Base-by-base conservation (phyloP, 2,888 invertebrate genomes). In the Endomychus coccineus region DNA sequence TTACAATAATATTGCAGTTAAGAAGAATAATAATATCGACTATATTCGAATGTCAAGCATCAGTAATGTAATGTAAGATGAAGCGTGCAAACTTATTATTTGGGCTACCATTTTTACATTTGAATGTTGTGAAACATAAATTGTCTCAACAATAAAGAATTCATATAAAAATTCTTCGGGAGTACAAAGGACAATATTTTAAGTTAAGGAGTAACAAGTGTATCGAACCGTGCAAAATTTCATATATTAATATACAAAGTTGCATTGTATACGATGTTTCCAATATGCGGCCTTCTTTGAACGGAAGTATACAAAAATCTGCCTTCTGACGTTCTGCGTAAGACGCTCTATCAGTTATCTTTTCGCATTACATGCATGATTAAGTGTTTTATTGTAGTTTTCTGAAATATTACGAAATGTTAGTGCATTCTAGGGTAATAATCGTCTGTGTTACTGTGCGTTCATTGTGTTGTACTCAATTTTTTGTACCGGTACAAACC, bases 181-280 rank as follows among this genome's bases (percentile, higher is more conserved):
- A 31, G 36, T 31, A 38, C 38, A 38, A 34, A 56, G 54, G 58
- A 59, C 59, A 59, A 59, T 58, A 59, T 59, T 58, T 58, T 55
- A 55, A 55, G 51, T 50, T 54, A 30, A 42, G 47, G 42, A 56
- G 56, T 59, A 62, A 57, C 58, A 54, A 56, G 61, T 59, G 58
- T 55, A 58, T 48, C 56, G 55, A 58, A 58, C 51, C 61, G 55
- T 59, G 58, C 48, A 59, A 52, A 58, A 63, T 61, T 58, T 58
- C 49, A 52, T 58, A 56, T 58, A 59, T 58, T 59, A 58, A 59
- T 61, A 60, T 59, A 61, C 59, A 63, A 61, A 60, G 58, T 61
- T 61, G 59, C 58, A 57, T 59, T 61, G 58, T 59, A 51, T 44
- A 49, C 47, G 54, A 51, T 53, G 48, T 50, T 52, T 52, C 50